phyloP scores from a whole-genome alignment of 2,888 invertebrate species.

The Candidula unifasciata region DNA sequence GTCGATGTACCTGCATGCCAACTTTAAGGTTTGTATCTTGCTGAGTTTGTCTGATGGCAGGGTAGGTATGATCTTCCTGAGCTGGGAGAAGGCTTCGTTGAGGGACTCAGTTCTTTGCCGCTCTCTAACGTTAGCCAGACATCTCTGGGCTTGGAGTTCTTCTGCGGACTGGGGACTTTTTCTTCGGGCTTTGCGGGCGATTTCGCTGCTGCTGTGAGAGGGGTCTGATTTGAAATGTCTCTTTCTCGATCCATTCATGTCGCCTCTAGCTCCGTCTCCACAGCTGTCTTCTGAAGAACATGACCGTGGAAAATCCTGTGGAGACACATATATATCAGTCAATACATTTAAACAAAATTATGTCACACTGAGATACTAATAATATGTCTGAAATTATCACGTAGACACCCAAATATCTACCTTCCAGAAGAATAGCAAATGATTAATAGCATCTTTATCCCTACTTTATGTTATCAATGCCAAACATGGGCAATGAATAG shows the following conservation, averaged over 20 bases:
- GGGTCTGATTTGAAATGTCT: conserved; percentile 32
- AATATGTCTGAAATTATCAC: no score
- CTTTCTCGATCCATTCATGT: conserved; percentile 38
- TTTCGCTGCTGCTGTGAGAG: conserved; percentile 32
- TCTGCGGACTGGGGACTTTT: conserved; percentile 79
- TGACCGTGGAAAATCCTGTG: conserved; percentile 46
- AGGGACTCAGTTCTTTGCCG: conserved; percentile 81
- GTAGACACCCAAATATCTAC: no score
- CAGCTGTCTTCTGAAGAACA: conserved; percentile 48
- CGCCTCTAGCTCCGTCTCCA: conserved; percentile 20
- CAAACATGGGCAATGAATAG: no score
- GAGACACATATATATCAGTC: background rate
- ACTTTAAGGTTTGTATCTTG: conserved; percentile 93
- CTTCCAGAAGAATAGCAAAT: no score
- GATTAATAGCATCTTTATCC: no score
- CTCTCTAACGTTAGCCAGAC: conserved; percentile 95
- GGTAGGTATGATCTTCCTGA: conserved; percentile 97
- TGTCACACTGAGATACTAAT: no score
- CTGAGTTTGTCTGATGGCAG: conserved; percentile 83
- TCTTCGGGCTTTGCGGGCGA: conserved; percentile 54
- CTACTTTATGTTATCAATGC: no score
- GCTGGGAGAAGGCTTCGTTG: conserved; percentile 89
- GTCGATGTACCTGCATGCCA: conserved; percentile 96
- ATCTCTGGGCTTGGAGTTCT: conserved; percentile 89
- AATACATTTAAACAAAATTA: no score